Evolutionary conservation across 1,140 invertebrate genomes (phyloP), one percentile per base, ranked within the genome.

Genomic region (Zophobas atratus): DNA sequence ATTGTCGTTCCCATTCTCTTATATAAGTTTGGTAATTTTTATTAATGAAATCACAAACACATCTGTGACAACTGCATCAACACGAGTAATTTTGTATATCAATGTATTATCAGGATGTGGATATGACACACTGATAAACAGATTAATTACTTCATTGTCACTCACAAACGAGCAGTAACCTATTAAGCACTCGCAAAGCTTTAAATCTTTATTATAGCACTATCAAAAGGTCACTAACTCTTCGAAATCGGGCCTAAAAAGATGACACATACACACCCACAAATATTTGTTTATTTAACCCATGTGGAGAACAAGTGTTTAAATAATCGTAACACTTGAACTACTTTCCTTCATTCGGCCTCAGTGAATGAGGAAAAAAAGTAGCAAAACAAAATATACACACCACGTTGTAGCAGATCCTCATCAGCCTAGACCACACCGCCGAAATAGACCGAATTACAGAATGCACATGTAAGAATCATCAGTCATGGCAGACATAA

Each of bases 401-500:
- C 38, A 67, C 60, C 60, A 67, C 60, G 60, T 41, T 67, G 60
- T 67, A 67, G 60, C 60, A 67, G 39, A 67, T 67, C 60, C 60
- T 67, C 60, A 67, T 67, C 2, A 20, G 56, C 33, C 36, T 39
- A 36, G 36, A 60, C 38, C 56, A 60, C 56, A 36, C 34, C 56
- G n/a, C 34, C 56, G 38, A 60, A 36, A 20, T 20, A 20, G 20
- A 60, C 32, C n/a, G 36, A 60, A 38, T 60, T 60, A 60, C 36
- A 60, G 20, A 46, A 67, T 67, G 20, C 60, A 67, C 60, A 67
- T 67, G 60, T 43, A 67, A 67, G 60, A 67, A 67, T 41, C 60
- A 67, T 67, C 60, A 67, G 60, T 67, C 60, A 67, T 67, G 60
- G 60, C 60, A 67, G 60, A 67, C 60, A 67, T 67, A 60, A 39